These are phyloP conservation scores for Botia almorhae DNA, from an alignment of 2,797 vertebrate species.

Conservation along the genomic window DNA sequence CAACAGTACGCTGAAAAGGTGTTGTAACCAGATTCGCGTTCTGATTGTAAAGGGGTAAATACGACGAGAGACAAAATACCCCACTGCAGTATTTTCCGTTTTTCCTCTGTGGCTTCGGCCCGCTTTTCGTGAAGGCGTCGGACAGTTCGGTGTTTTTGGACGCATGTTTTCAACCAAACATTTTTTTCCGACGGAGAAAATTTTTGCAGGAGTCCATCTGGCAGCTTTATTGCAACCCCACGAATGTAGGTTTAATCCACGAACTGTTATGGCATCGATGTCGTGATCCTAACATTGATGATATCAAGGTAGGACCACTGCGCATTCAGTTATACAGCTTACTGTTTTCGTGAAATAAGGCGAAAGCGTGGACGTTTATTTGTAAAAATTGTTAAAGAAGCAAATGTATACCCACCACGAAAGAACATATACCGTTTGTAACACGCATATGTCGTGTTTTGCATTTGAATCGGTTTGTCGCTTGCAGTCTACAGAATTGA, in stretches of 20 bases:
- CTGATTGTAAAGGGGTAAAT: conserved; percentile 11
- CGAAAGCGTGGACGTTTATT: background rate
- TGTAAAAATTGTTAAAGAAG: background rate
- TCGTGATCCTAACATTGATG: conserved; percentile 41
- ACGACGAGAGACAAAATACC: conserved; percentile 59
- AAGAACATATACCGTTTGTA: background rate
- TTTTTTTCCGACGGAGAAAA: background rate
- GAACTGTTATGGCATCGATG: conserved; percentile 37
- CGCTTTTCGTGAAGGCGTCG: conserved; percentile 17
- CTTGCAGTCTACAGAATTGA: background rate
- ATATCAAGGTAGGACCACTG: conserved; percentile 56
- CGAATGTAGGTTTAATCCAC: conserved; percentile 28
- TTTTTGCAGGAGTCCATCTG: conserved; percentile 6
- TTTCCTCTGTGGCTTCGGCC: conserved; percentile 51
- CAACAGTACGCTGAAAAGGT: conserved; percentile 1
- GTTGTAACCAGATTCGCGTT: background rate
- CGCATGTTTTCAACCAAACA: conserved; percentile 27
- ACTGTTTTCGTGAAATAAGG: background rate
- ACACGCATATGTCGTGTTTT: background rate
- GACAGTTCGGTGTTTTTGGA: conserved; percentile 9
- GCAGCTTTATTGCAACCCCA: conserved; percentile 19
- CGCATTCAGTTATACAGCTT: conserved; percentile 35
- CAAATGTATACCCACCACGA: background rate
- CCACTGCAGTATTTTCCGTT: conserved; percentile 81
- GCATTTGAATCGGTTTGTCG: background rate